Percentiles rank a stretch among this genome's conserved stretches.
phyloP scores from a whole-genome alignment of 2,888 invertebrate species.

The Cephus pygmeus region DNA sequence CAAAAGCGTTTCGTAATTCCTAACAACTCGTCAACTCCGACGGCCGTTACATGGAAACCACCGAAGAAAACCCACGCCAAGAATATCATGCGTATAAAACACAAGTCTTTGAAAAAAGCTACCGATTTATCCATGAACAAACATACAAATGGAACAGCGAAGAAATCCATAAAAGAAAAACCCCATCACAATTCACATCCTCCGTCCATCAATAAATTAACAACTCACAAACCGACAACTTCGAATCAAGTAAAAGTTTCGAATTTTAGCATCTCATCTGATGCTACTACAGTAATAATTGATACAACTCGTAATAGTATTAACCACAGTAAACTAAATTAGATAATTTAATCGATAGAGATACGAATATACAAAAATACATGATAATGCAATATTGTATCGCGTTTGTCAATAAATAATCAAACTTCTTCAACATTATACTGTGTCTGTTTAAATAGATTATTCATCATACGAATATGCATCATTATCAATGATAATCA shows the following conservation, averaged over 20 bases:
- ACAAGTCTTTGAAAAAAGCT: neutral
- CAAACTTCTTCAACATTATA: neutral
- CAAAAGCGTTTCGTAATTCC: neutral
- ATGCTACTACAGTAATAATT: neutral
- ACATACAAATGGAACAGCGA: neutral
- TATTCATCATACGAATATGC: neutral
- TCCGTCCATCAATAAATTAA: neutral
- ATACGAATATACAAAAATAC: neutral
- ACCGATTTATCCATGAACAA: neutral
- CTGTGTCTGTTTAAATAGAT: neutral
- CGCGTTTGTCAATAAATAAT: neutral
- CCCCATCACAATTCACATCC: neutral
- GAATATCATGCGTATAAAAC: neutral
- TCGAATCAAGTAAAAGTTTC: neutral
- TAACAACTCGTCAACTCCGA: neutral
- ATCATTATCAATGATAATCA: neutral
- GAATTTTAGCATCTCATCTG: neutral
- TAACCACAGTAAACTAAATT: neutral
- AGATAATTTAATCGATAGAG: neutral
- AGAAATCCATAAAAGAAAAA: neutral
- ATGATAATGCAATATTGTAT: neutral
- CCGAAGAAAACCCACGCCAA: neutral
- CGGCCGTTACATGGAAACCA: neutral
- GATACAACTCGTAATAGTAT: neutral
- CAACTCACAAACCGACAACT: neutral